Evolutionary conservation across 2,113 vertebrate species (phyloP), one percentile per base, ranked within the genome.

Genomic region (Alethe castanea): DNA sequence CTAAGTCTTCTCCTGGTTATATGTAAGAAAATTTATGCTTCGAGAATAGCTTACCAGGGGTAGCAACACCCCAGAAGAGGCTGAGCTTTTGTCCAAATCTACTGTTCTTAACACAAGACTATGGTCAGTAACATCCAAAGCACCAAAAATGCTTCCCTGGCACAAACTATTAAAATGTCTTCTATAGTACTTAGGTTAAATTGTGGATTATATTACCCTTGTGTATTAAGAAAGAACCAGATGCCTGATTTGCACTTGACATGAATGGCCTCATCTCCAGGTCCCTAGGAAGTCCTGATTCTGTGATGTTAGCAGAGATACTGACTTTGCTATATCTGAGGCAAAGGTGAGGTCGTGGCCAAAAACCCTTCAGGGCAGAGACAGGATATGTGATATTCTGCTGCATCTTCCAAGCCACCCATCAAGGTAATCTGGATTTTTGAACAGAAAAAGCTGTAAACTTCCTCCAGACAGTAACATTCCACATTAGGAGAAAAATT

Each of bases 341-440:
- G 35, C 36, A 66, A 88, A 95, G 59, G 31, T 73, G 74, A 82
- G 50, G 52, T 90, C 60, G 64, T 35, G 60, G 60, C 11, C 56
- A 91, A 88, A 95, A 83, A 4, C 11, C 44, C 88, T 83, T 50
- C 23, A 47, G 64, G 81, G 56, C 56, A 73, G 56, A 86, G 71
- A 67, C n/a, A 72, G 38, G 47, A 40, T 84, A 56, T 78, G 10
- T 36, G 25, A 53, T 35, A 57, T 66, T 95, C 89, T 95, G 61
- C 61, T 79, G 65, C 14, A 23, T 86, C 80, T 54, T 50, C 84
- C 86, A 90, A 92, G 73, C n/a, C 67, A 95, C 92, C 78, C 95
- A 95, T 88, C 72, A 86, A 95, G 93, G 79, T 66, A 86, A 86
- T 74, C 91, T 86, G 81, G 56, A 64, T 40, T 89, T 97, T 92